A percentile compares a stretch with the other conserved stretches of the same genome.
phyloP scores from a whole-genome alignment of 92 coral and sea anemone species.

The Chrysogorgia sp. region DNA sequence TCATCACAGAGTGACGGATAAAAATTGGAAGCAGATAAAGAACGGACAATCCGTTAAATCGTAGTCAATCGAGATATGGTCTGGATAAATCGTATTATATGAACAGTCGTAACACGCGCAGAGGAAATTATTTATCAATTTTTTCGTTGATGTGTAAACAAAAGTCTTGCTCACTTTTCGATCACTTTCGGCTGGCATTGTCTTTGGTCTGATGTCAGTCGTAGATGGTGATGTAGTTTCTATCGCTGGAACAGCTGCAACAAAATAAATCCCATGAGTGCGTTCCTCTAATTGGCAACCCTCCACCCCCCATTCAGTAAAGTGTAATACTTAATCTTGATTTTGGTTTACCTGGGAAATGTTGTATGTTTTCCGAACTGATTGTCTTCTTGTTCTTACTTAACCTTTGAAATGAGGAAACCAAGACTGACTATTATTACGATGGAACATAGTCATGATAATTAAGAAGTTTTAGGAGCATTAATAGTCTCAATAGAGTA shows the following conservation, averaged over 20 bases:
- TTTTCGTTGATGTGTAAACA: too few species aligned
- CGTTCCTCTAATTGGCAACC: background rate
- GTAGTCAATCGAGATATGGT: background rate
- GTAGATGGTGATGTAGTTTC: conserved; percentile 30
- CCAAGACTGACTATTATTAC: too few species aligned
- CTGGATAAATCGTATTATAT: background rate
- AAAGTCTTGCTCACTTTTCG: background rate
- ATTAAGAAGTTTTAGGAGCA: too few species aligned
- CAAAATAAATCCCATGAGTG: background rate
- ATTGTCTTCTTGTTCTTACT: conserved; percentile 54
- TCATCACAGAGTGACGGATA: too few species aligned
- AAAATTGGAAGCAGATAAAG: too few species aligned
- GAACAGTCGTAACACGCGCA: background rate
- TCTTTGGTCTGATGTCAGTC: conserved; percentile 75
- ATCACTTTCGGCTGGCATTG: conserved; percentile 68
- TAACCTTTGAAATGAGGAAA: conserved; percentile 35
- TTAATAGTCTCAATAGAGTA: too few species aligned
- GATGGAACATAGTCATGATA: too few species aligned
- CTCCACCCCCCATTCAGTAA: too few species aligned
- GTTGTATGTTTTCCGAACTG: background rate
- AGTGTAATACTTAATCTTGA: too few species aligned
- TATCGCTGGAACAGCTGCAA: conserved; percentile 32
- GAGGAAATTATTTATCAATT: too few species aligned
- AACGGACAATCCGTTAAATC: too few species aligned
- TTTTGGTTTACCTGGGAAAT: background rate